These are phyloP conservation scores for Mechanitis messenoides DNA, from an alignment of 2,888 invertebrate genomes.

Conservation along the genomic window DNA sequence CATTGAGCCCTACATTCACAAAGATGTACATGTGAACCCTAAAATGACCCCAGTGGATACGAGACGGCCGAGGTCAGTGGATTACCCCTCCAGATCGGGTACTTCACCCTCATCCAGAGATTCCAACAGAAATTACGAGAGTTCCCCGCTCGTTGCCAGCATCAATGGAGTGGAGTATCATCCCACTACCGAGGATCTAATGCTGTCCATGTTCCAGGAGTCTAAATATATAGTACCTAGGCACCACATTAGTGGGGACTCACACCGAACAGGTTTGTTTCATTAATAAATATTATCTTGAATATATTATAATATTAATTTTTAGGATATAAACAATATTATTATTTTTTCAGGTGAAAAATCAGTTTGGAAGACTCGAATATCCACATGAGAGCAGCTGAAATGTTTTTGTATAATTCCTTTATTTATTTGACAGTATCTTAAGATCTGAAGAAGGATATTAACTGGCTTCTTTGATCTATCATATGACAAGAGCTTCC, in stretches of 20 bases:
- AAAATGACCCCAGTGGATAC: slow-evolving; percentile 71
- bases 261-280: slow-evolving; percentile 61
- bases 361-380: slow-evolving; percentile 72
- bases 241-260: slow-evolving; percentile 59
- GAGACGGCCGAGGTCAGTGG: slow-evolving; percentile 63
- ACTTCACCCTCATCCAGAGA: slow-evolving; percentile 40
- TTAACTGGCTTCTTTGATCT: not conserved
- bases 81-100: slow-evolving; percentile 46
- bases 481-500: too few species aligned
- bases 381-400: slow-evolving; percentile 67
- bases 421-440: slow-evolving; percentile 47
- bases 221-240: slow-evolving; percentile 65
- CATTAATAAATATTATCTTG: not conserved
- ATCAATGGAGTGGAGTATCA: slow-evolving; percentile 70
- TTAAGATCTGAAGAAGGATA: slow-evolving; percentile 62
- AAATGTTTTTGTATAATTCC: slow-evolving; percentile 38
- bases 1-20: slow-evolving; percentile 67
- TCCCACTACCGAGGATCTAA: slow-evolving; percentile 67
- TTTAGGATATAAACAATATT: too few species aligned
- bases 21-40: slow-evolving; percentile 74
- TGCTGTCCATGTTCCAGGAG: slow-evolving; percentile 71
- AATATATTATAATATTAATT: too few species aligned
- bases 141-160: slow-evolving; percentile 66
- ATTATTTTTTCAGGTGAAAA: slow-evolving; percentile 59
- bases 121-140: slow-evolving; percentile 58